Evolutionary conservation across 2,113 vertebrate genomes (phyloP), one percentile per base, ranked within the genome.

Genomic region (Antechinus stuartii): DNA sequence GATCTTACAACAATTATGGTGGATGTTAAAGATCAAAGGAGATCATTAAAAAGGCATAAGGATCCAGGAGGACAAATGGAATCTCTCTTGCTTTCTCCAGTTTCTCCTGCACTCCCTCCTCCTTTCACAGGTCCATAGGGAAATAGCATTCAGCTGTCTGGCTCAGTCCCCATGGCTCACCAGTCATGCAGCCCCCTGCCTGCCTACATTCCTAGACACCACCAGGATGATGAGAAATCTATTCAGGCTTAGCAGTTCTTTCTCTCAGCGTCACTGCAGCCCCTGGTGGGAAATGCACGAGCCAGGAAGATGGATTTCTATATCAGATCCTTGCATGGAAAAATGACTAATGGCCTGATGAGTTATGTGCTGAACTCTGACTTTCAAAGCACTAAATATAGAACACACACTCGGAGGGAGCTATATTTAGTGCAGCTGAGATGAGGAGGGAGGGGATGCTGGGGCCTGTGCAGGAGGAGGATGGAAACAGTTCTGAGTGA

Each of bases 341-440:
- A 93, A 95, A 96, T 92, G 94, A 61, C 94, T 97, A 95, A 97
- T 14, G 53, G 90, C 94, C 96, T 95, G 96, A 96, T 47, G 93
- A 91, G 92, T 56, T 95, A 91, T 96, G 95, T 92, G 92, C 96
- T 97, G 96, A 98, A 97, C 92, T 95, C 94, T 97, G 96, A 96
- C 68, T 98, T 97, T 96, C 95, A 95, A 89, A 94, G 25, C 89
- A 92, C 97, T 98, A 98, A 97, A 98, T 97, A 98, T 98, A 98
- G 98, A 96, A 97, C 89, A 95, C 97, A 95, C 93, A 90, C 93
- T 97, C 96, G 95, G 96, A 97, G 95, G 90, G 68, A 90, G 54
- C 97, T 98, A 98, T 98, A 98, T 98, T 97, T 98, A 98, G 96
- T 94, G 96, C 76, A 97, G 92, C 96, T 97, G 97, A 91, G 57